Conservation (phyloP, 2,797 vertebrate species). For the Myotis planiceps region DNA sequence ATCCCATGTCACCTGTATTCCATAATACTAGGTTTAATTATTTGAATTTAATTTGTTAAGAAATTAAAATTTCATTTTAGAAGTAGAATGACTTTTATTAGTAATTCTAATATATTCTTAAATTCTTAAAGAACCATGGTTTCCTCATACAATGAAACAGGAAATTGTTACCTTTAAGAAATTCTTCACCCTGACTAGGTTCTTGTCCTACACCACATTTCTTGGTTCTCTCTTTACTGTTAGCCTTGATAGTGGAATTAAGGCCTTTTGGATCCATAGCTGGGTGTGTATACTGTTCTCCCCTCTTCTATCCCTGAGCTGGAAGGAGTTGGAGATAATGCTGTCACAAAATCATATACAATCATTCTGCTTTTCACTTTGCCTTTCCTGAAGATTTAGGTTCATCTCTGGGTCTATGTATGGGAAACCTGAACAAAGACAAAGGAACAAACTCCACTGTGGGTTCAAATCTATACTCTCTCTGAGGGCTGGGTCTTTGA, state of each 20-base stretch:
- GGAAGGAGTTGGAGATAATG: background rate
- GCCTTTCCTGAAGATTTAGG: background rate
- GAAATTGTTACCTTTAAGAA: background rate
- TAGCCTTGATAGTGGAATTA: background rate
- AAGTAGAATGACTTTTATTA: background rate
- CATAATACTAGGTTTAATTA: background rate
- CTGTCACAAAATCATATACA: background rate
- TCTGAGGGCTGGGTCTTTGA: background rate
- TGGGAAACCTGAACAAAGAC: background rate
- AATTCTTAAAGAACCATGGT: background rate
- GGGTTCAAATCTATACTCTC: background rate
- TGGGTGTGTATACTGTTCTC: background rate
- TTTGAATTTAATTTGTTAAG: background rate
- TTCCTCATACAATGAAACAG: background rate
- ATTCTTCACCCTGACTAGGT: background rate
- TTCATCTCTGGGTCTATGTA: background rate
- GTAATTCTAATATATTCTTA: background rate
- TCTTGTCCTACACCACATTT: background rate
- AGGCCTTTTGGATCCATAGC: background rate
- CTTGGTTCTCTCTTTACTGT: background rate
- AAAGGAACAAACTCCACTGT: background rate
- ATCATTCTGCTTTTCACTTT: background rate
- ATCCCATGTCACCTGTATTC: background rate
- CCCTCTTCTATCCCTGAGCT: too few relatives aligned
- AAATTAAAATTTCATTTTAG: conserved; percentile 1